These are phyloP conservation scores for Teleogryllus occipitalis DNA, from an alignment of 1,140 invertebrate species.

Conservation along the genomic window DNA sequence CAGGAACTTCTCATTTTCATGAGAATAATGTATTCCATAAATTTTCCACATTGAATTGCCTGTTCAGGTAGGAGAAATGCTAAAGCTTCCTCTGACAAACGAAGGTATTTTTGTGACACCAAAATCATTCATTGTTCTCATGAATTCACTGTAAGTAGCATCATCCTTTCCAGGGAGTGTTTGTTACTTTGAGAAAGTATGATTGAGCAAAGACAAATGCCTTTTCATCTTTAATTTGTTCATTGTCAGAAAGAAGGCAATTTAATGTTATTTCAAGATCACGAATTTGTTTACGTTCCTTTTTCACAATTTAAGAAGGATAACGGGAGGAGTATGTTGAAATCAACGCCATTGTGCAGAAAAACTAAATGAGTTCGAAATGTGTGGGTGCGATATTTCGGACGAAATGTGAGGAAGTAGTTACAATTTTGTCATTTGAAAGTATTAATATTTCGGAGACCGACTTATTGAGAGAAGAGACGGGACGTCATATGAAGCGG, in stretches of 20 bases:
- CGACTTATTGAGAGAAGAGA: no score
- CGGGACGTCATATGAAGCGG: no score
- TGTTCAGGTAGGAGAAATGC: conserved; percentile 70
- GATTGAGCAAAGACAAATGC: conserved; percentile 49
- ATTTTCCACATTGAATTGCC: conserved; percentile 63
- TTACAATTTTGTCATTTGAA: no score
- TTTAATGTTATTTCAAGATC: conserved; percentile 45
- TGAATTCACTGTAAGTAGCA: conserved; percentile 33
- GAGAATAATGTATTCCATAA: conserved; percentile 63
- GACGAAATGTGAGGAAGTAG: no score
- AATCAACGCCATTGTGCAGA: no score
- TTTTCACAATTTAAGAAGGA: conserved; percentile 40
- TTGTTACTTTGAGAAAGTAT: conserved; percentile 47
- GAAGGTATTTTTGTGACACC: conserved; percentile 53
- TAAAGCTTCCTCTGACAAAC: conserved; percentile 68
- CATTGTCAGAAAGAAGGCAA: conserved; percentile 46
- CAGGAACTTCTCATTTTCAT: conserved; percentile 63
- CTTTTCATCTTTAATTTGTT: conserved; percentile 45
- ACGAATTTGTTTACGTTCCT: conserved; percentile 43
- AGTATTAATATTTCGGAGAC: no score
- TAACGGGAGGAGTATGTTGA: no score
- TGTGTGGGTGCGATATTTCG: no score
- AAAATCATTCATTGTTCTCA: conserved; percentile 51
- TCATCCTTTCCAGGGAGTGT: conserved; percentile 35
- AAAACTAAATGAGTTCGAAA: no score